A percentile compares a stretch with the other conserved stretches of the same genome.
These are phyloP conservation scores for Heteronetta atricapilla DNA, from an alignment of 2,113 vertebrate species.

Conservation along the genomic window DNA sequence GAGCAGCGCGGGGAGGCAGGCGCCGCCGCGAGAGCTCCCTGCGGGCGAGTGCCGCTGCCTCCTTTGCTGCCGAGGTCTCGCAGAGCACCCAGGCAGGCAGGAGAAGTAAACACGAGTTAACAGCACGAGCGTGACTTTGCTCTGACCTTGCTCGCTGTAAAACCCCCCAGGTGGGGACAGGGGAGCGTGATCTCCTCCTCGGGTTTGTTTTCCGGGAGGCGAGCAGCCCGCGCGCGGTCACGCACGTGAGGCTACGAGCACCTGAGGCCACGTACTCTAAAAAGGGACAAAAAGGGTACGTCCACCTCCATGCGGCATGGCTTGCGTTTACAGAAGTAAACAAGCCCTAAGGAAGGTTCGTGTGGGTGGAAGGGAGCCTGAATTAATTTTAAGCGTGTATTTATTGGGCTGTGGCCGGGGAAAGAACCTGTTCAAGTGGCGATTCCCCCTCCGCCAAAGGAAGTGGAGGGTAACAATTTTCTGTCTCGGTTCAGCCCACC, in stretches of 20 bases:
- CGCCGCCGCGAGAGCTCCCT: rapidly evolving
- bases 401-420: not conserved
- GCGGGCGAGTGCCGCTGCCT: not conserved
- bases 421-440: not conserved
- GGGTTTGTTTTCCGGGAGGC: not conserved
- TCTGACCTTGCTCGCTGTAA: not conserved
- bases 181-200: not conserved
- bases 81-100: not conserved
- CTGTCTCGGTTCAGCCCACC: not conserved
- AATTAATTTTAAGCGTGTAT: not conserved
- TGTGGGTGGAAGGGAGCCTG: not conserved
- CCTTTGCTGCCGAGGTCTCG: rapidly evolving
- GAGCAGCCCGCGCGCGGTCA: not conserved
- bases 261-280: not conserved
- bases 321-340: not conserved
- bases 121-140: not conserved
- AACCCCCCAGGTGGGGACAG: not conserved
- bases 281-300: not conserved
- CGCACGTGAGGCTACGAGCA: not conserved
- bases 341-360: not conserved
- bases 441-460: not conserved
- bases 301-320: not conserved
- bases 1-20: not conserved
- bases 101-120: not conserved
- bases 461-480: not conserved